Base-by-base conservation (phyloP, 2,113 vertebrate genomes). In the Haemorhous mexicanus region DNA sequence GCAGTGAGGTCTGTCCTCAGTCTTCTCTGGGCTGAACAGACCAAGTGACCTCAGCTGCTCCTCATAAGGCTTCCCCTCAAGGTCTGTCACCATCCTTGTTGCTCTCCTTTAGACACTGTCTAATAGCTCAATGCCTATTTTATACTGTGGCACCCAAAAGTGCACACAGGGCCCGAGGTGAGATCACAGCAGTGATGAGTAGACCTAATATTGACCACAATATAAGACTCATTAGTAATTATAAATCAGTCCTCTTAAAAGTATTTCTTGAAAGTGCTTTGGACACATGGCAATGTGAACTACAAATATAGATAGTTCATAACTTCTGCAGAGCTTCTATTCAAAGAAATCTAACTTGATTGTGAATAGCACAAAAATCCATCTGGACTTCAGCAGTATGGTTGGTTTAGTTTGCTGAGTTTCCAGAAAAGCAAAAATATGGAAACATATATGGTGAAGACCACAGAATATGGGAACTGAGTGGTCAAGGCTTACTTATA, bases 161-260 rank as follows among this genome's bases (percentile, higher is more conserved):
- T 22, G 46, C 27, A 44, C 4, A 13, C 27, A 33, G 11, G 22
- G 26, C 14, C 23, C 2, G 1, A 59, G 14, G 14, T 37, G 27
- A 61, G 27, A 44, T 61, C 0, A 0, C 37, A 61, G 14, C 4
- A 33, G 46, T 33, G 53, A 61, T 0, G 0, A 59, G 33, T 33
- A 28, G 17, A 37, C 11, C 18, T 77, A 10, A 35, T 52, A 66
- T 15, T 80, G 37, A 64, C 19, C 21, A 76, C 61, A 76, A 22
- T 15, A n/a, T 3, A 43, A 56, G 27, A 30, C 32, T 66, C 19
- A 13, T 28, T 41, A 41, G 62, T n/a, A 66, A 26, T 68, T 53
- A 73, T 35, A 56, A 64, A 73, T 32, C 15, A 27, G 5, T 76
- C 7, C 24, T 16, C 44, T 90, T 88, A 30, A 44, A 68, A 66